A percentile compares a stretch with the other conserved stretches of the same genome.
Evolutionary conservation across 2,797 vertebrate genomes (phyloP).

Genomic region (Melanotaenia boesemani): DNA sequence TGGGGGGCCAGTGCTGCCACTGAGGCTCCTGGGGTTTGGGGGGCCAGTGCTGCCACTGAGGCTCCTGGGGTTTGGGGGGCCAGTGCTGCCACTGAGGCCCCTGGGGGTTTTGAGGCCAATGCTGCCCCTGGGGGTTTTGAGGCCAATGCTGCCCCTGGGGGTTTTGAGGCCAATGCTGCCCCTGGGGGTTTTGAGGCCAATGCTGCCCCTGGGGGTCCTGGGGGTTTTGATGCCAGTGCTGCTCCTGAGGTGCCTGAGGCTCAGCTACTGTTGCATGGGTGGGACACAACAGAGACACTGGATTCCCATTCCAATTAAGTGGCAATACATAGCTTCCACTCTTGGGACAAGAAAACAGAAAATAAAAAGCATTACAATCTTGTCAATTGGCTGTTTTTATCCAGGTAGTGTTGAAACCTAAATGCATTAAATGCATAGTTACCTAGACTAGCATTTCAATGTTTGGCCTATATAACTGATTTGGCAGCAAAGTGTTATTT

Average conservation of each 20-base stretch:
- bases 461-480: no score
- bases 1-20: no score
- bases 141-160: no score
- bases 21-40: background rate
- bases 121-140: no score
- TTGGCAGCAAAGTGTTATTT: no score
- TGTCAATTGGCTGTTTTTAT: background rate
- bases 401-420: background rate
- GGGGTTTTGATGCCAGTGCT: background rate
- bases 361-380: background rate
- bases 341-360: constrained; percentile 18
- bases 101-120: no score
- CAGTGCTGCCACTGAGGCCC: no score
- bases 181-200: no score
- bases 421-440: background rate
- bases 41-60: background rate
- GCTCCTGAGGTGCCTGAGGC: fast-evolving
- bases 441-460: no score
- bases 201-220: background rate
- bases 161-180: no score
- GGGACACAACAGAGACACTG: constrained; percentile 61
- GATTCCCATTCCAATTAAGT: constrained; percentile 61
- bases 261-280: background rate
- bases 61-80: background rate
- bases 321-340: constrained; percentile 56